phyloP scores from a whole-genome alignment of 2,888 invertebrate genomes.

The Rotaria socialis region DNA sequence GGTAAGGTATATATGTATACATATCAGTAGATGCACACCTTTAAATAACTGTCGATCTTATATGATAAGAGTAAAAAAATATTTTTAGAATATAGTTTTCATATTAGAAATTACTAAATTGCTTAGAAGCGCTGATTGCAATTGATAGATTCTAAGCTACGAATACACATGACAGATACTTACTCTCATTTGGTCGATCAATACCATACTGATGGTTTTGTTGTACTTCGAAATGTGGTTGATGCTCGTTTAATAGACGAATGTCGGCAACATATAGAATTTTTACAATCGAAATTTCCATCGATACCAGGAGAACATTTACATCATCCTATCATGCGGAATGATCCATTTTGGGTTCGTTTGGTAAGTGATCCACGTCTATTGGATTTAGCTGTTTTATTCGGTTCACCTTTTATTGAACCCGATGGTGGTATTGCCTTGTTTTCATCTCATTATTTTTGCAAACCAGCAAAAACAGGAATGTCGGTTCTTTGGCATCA shows the following conservation, averaged over 20 bases:
- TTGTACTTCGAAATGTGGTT: neutral
- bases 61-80: no score
- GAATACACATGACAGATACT: neutral
- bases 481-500: slow-evolving; percentile 26
- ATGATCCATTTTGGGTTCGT: slow-evolving; percentile 36
- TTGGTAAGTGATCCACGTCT: neutral
- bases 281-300: slow-evolving; percentile 17
- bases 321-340: slow-evolving; percentile 14
- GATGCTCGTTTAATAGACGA: neutral
- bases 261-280: slow-evolving; percentile 11
- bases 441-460: slow-evolving; percentile 20
- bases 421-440: neutral
- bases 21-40: no score
- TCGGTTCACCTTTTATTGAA: neutral
- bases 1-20: no score
- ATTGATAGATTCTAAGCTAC: neutral
- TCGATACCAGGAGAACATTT: neutral
- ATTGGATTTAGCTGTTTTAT: neutral
- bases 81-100: no score
- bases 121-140: no score
- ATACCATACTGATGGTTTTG: neutral
- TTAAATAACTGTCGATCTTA: no score
- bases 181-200: neutral
- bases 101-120: no score
- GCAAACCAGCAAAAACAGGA: slow-evolving; percentile 15